These are phyloP conservation scores for Serripes groenlandicus DNA, from an alignment of 2,888 invertebrate species.

Conservation along the genomic window DNA sequence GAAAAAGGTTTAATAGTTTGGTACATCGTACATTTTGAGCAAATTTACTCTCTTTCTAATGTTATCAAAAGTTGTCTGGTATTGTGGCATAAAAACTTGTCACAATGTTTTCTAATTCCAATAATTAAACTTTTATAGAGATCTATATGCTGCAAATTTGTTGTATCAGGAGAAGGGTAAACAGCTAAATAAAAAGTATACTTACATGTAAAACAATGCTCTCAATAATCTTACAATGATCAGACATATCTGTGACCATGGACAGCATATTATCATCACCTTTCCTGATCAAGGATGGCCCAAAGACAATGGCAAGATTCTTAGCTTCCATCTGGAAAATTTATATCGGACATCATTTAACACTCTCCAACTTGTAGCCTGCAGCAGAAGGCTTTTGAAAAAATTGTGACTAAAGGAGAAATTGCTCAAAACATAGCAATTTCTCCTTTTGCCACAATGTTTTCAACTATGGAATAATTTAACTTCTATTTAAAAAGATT, in stretches of 20 bases:
- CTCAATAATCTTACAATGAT: constrained; percentile 94
- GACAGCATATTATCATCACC: constrained; percentile 89
- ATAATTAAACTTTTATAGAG: too few relatives aligned
- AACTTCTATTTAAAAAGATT: too few relatives aligned
- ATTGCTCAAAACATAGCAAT: neutral
- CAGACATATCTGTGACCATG: constrained; percentile 93
- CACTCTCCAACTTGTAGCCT: neutral
- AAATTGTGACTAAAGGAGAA: neutral
- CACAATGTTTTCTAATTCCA: too few relatives aligned
- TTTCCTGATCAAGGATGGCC: constrained; percentile 94
- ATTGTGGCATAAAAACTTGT: too few relatives aligned
- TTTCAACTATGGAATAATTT: too few relatives aligned
- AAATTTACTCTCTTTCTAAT: too few relatives aligned
- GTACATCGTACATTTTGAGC: too few relatives aligned
- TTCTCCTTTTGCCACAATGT: neutral
- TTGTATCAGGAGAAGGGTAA: too few relatives aligned
- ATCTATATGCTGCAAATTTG: too few relatives aligned
- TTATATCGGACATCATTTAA: neutral
- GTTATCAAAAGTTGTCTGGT: too few relatives aligned
- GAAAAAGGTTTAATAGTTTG: too few relatives aligned
- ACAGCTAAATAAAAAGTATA: constrained; percentile 28
- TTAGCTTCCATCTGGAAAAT: constrained; percentile 92
- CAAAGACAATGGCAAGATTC: constrained; percentile 95
- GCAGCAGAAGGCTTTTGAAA: neutral
- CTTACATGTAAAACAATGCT: constrained; percentile 85